These are phyloP conservation scores for Cephonodes hylas DNA, from an alignment of 2,888 invertebrate species.

Conservation along the genomic window DNA sequence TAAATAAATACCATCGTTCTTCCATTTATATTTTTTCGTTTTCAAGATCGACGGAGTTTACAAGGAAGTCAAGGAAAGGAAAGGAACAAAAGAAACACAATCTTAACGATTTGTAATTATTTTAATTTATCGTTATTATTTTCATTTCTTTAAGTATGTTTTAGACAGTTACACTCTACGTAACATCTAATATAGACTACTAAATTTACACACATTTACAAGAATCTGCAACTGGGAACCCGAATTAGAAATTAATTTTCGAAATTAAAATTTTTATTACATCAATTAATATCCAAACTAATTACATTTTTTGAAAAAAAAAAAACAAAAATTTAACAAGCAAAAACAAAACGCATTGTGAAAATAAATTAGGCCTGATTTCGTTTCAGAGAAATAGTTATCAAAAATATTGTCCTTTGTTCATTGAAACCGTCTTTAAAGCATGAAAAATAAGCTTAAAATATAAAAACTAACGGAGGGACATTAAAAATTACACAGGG, in stretches of 20 bases:
- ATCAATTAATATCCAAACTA: conserved; percentile 11
- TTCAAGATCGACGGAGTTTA: too few relatives aligned
- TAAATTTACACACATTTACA: conserved; percentile 78
- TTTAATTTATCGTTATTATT: conserved; percentile 64
- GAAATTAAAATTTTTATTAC: conserved; percentile 26
- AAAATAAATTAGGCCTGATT: conserved; percentile 31
- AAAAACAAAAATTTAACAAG: conserved; percentile 7
- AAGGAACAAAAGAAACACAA: conserved; percentile 15
- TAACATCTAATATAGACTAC: conserved; percentile 77
- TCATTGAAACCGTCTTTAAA: conserved; percentile 6
- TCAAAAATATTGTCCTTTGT: conserved; percentile 5
- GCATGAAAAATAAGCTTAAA: conserved; percentile 30
- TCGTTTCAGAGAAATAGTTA: conserved; percentile 14
- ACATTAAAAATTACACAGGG: conserved; percentile 34
- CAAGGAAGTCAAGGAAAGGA: background rate
- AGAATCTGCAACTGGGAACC: conserved; percentile 65
- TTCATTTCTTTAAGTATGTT: conserved; percentile 57
- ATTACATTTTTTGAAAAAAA: conserved; percentile 6
- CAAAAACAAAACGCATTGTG: conserved; percentile 4
- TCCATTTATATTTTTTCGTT: too few relatives aligned
- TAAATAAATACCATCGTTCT: too few relatives aligned
- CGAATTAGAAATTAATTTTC: conserved; percentile 26
- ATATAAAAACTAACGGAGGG: conserved; percentile 52
- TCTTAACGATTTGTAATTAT: conserved; percentile 48
- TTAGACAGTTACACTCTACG: conserved; percentile 74